phyloP scores from a whole-genome alignment of 1,140 invertebrate genomes.

The Zophobas atratus region DNA sequence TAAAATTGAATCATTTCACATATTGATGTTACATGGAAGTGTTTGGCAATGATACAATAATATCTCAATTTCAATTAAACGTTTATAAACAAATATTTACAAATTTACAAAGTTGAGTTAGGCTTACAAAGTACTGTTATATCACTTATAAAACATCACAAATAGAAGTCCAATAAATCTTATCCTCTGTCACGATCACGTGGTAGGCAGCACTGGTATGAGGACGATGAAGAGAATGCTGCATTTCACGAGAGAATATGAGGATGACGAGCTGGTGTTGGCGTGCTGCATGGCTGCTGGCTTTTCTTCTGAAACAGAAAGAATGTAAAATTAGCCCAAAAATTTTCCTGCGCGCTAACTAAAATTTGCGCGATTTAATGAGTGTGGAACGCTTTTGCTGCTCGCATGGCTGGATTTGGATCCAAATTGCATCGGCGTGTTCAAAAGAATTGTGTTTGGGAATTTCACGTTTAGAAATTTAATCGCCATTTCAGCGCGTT shows the following conservation, averaged over 20 bases:
- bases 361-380: conserved; percentile 28
- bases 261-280: conserved; percentile 68
- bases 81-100: conserved; percentile 57
- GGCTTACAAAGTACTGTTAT: conserved; percentile 48
- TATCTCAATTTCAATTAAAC: conserved; percentile 41
- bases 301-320: conserved; percentile 72
- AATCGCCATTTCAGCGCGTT: conserved; percentile 9
- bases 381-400: conserved; percentile 17
- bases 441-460: conserved; percentile 28
- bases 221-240: conserved; percentile 58
- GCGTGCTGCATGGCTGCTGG: conserved; percentile 79
- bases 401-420: conserved; percentile 8
- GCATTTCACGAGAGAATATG: conserved; percentile 56
- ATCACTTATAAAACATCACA: conserved; percentile 49
- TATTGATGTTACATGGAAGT: conserved; percentile 39
- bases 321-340: conserved; percentile 23
- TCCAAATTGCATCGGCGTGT: conserved; percentile 25
- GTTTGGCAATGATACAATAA: conserved; percentile 46
- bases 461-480: conserved; percentile 25
- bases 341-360: conserved; percentile 14
- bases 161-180: conserved; percentile 25
- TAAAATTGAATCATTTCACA: conserved; percentile 46
- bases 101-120: conserved; percentile 58
- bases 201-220: conserved; percentile 48
- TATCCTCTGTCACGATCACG: conserved; percentile 47